Base-by-base conservation (phyloP, 1,140 invertebrate genomes). In the Drosophila pruinosa region DNA sequence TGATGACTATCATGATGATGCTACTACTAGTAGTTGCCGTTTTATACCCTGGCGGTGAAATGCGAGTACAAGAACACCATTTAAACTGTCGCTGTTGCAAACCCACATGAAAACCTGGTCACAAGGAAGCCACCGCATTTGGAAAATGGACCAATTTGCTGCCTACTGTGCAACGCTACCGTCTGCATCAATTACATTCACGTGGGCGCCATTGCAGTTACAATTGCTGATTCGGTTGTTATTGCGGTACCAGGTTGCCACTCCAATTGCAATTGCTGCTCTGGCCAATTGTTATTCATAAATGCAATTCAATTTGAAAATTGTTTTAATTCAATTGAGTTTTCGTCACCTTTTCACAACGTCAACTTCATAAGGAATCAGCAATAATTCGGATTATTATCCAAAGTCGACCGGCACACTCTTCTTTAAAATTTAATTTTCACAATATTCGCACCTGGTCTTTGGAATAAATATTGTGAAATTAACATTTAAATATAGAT, bases 221-320 rank as follows among this genome's bases (percentile, higher is more conserved):
- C 45, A 61, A 43, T 50, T 72, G 58, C 70, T 26, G 43, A 58
- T 43, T 19, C 52, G 34, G 56, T 61, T 45, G 43, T 52, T 43
- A 47, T 58, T 62, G 31, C 68, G 28, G 31, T 67, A 57, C 34
- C 39, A 45, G n/a, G 58, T 65, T 59, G 45, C n/a, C n/a, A n/a
- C n/a, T n/a, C n/a, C 50, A 52, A 12, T 39, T 28, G 45, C 19
- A n/a, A 34, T 48, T 53, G 50, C 41, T 58, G 43, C 63, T 56
- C 54, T 41, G 56, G 47, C 53, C 81, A 78, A 86, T 88, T 88
- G 82, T 82, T 88, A 88, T 88, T 88, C 82, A 88, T 88, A 88
- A 88, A 88, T 88, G 83, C 81, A 88, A 75, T 88, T 88, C 67
- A 88, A 88, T 88, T 88, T 75, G 78, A 88, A 78, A 88, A 88